Evolutionary conservation across 1,140 invertebrate species (phyloP).

Genomic region (Trichonephila clavipes): DNA sequence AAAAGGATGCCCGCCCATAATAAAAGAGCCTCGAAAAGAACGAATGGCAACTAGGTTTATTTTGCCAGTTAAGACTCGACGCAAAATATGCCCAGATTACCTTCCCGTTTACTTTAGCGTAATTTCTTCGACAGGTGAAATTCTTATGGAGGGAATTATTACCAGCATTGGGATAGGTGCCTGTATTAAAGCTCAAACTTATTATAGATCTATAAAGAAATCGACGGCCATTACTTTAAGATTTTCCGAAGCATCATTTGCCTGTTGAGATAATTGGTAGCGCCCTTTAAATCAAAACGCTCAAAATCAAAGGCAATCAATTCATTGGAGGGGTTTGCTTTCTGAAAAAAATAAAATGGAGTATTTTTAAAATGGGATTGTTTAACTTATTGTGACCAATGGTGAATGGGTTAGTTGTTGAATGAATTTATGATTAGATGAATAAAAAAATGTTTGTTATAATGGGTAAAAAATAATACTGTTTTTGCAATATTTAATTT

Average conservation of each 20-base stretch:
- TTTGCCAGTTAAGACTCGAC: constrained; percentile 30
- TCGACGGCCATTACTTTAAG: constrained; percentile 24
- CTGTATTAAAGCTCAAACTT: constrained; percentile 1
- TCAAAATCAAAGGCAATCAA: not conserved
- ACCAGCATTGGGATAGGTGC: not conserved
- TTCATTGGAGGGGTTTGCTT: not conserved
- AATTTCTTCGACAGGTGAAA: constrained; percentile 22
- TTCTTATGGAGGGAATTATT: constrained; percentile 21
- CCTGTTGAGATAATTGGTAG: constrained; percentile 41
- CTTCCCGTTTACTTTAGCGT: constrained; percentile 29
- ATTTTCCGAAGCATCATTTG: constrained; percentile 27
- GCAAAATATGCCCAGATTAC: constrained; percentile 1
- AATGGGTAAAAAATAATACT: too few relatives aligned
- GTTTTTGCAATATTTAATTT: too few relatives aligned
- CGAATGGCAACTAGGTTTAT: constrained; percentile 46
- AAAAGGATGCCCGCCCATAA: constrained; percentile 71
- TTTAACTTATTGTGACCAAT: constrained; percentile 6
- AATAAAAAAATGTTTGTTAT: too few relatives aligned
- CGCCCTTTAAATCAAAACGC: constrained; percentile 33
- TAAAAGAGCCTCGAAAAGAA: constrained; percentile 55
- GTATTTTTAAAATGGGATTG: not conserved
- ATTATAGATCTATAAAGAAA: constrained; percentile 62
- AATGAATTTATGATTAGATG: too few relatives aligned
- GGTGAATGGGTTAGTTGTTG: not conserved
- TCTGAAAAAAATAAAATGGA: not conserved